Evolutionary conservation across 2,113 vertebrate species (phyloP).

Genomic region (Grantiella picta): DNA sequence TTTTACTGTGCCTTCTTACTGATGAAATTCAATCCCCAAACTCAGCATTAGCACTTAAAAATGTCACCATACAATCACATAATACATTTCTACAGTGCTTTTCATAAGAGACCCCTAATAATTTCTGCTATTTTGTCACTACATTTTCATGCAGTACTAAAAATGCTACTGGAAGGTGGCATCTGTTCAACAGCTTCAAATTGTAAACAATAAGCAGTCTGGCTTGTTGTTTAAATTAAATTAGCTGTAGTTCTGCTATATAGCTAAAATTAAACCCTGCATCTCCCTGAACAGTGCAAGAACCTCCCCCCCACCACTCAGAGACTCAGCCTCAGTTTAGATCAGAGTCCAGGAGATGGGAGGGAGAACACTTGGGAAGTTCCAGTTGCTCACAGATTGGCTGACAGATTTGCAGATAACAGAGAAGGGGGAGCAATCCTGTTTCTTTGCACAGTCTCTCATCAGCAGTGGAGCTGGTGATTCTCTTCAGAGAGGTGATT

Average conservation of each 20-base stretch:
- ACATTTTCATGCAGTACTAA: background rate
- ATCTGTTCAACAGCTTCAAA: background rate
- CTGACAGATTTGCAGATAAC: background rate
- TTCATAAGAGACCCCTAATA: background rate
- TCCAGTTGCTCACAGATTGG: background rate
- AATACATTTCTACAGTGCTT: background rate
- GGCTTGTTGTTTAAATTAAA: background rate
- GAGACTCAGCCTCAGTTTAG: background rate
- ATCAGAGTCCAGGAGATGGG: background rate
- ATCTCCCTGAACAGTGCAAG: background rate
- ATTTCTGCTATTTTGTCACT: background rate
- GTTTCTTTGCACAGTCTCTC: background rate
- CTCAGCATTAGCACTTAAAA: background rate
- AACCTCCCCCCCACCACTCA: background rate
- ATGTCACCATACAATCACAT: background rate
- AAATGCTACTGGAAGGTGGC: background rate
- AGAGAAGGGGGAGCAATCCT: background rate
- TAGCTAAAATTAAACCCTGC: background rate
- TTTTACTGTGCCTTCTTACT: background rate
- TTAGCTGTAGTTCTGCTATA: background rate
- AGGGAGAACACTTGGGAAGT: background rate
- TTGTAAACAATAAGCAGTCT: background rate
- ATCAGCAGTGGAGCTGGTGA: background rate
- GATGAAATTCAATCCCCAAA: background rate
- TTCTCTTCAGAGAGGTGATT: background rate